These are phyloP conservation scores for Sturmia bella DNA, from an alignment of 2,888 invertebrate species.

Conservation along the genomic window DNA sequence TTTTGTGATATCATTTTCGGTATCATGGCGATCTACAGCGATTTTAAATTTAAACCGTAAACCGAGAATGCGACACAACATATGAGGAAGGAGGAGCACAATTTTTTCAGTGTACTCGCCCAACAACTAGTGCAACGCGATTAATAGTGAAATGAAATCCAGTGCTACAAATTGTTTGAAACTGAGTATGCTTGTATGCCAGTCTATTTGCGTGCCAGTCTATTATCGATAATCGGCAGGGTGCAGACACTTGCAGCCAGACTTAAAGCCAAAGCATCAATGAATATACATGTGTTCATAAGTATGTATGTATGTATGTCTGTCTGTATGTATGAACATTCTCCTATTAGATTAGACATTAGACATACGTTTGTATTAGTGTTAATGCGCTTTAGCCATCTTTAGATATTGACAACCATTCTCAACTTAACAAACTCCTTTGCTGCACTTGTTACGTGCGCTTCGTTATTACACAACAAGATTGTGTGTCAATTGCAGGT, in stretches of 20 bases:
- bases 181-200: conserved; percentile 13
- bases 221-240: conserved; percentile 22
- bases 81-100: neutral
- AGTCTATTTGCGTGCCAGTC: conserved; percentile 32
- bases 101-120: conserved; percentile 38
- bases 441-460: conserved; percentile 63
- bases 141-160: conserved; percentile 44
- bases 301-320: too few relatives aligned
- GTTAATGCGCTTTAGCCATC: conserved; percentile 13
- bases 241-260: conserved; percentile 37
- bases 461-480: conserved; percentile 60
- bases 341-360: conserved; percentile 27
- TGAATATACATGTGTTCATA: too few relatives aligned
- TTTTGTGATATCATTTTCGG: too few relatives aligned
- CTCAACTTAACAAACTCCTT: conserved; percentile 36
- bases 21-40: too few relatives aligned
- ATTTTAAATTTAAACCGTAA: too few relatives aligned
- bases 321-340: too few relatives aligned
- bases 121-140: neutral
- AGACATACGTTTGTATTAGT: neutral
- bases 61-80: neutral
- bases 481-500: conserved; percentile 73
- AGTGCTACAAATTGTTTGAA: conserved; percentile 35
- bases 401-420: conserved; percentile 49
- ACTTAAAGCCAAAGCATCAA: conserved; percentile 46